These are phyloP conservation scores for Bhutanitis thaidina DNA, from an alignment of 2,888 invertebrate species.

Conservation along the genomic window DNA sequence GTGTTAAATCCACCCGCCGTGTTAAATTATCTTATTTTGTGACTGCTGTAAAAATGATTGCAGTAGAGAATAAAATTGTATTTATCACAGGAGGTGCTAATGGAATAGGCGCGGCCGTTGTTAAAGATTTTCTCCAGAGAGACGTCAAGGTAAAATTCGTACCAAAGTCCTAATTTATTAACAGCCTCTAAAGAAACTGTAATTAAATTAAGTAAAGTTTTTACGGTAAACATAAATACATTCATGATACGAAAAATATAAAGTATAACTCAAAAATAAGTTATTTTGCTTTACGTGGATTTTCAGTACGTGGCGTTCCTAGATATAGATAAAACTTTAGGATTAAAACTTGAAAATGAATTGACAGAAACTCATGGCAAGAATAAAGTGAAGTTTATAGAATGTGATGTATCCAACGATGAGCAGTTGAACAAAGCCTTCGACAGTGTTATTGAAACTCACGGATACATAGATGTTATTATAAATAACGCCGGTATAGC, in stretches of 20 bases:
- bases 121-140: conserved; percentile 33
- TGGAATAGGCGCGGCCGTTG: conserved; percentile 41
- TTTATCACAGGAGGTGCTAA: conserved; percentile 45
- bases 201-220: too few relatives aligned
- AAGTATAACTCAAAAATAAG: too few relatives aligned
- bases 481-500: conserved; percentile 45
- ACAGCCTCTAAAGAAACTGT: too few relatives aligned
- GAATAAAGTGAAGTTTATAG: conserved; percentile 36
- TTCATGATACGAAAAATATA: too few relatives aligned
- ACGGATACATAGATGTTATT: conserved; percentile 39
- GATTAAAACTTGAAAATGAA: conserved; percentile 33
- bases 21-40: too few relatives aligned
- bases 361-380: conserved; percentile 34
- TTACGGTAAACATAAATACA: too few relatives aligned
- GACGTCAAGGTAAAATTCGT: conserved; percentile 21
- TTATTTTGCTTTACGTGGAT: background rate
- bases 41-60: conserved; percentile 24
- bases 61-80: conserved; percentile 33
- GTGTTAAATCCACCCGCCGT: too few relatives aligned
- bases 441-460: conserved; percentile 29
- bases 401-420: conserved; percentile 44
- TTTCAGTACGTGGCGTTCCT: conserved; percentile 39
- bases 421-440: conserved; percentile 32
- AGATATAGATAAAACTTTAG: conserved; percentile 35
- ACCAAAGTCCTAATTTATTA: too few relatives aligned